Evolutionary conservation across 2,797 vertebrate genomes (phyloP), one percentile per base, ranked within the genome.

Genomic region (Sylvia borin): DNA sequence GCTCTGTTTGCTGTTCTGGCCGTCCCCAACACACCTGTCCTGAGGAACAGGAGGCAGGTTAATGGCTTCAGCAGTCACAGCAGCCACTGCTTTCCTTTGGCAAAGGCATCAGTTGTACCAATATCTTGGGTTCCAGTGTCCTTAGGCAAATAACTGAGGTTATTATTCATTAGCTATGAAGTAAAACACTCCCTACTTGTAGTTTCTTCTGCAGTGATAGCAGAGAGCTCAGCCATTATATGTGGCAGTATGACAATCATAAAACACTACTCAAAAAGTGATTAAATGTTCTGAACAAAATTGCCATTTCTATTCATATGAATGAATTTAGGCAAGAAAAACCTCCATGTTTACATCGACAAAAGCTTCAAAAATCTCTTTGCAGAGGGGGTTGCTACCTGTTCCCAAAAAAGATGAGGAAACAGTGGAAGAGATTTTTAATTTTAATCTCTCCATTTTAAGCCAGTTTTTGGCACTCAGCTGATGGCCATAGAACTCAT

Each of bases 361-460:
- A 54, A 82, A 87, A 79, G 14, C 36, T 57, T 87, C 12, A 85
- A 42, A 68, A 71, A 85, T 47, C 10, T 18, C 10, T 64, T 89
- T 76, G n/a, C 5, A 91, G 86, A 87, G 10, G 61, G 7, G 4
- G 11, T 18, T 74, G 20, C 15, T 80, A 65, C 5, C 3, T 71
- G 2, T 71, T 92, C 38, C 25, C 9, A n/a, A 64, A 84, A 89
- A 67, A 1, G 19, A 65, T 25, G 13, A 54, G 16, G 42, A 85
- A 94, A 87, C 7, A 76, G 66, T 21, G 4, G 18, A 67, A 74
- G 27, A 80, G 16, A 57, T 93, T 94, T 91, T 40, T 47, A 65
- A 85, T 85, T 83, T 95, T 92, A 87, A 82, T 19, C 9, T 91
- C n/a, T 58, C 54, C 3, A 40, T 82, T 87, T 88, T 85, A 76